phyloP scores from a whole-genome alignment of 2,888 invertebrate species.

The Patella pellucida region DNA sequence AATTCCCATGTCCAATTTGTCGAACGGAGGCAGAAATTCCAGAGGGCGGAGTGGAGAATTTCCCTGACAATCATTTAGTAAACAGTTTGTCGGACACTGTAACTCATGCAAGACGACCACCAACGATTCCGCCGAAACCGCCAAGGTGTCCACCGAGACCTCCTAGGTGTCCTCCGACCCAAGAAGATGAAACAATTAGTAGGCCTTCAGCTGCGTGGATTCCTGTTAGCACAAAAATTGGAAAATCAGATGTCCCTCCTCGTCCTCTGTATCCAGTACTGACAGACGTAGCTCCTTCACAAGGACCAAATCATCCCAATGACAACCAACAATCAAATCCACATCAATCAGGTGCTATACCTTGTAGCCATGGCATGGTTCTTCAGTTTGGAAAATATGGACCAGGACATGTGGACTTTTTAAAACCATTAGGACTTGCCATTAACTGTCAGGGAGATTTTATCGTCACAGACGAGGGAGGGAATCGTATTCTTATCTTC shows the following conservation, averaged over 20 bases:
- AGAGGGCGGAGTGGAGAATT: conserved; percentile 45
- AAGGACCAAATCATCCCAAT: too few species aligned
- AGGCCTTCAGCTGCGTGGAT: not conserved
- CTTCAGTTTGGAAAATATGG: conserved; percentile 58
- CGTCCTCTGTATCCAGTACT: not conserved
- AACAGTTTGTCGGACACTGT: conserved; percentile 56
- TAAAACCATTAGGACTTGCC: conserved; percentile 58
- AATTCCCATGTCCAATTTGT: conserved; percentile 63
- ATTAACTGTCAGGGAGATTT: conserved; percentile 54
- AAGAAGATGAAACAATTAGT: not conserved
- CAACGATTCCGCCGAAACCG: conserved; percentile 29
- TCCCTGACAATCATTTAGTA: conserved; percentile 60
- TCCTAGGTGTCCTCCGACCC: conserved; percentile 2
- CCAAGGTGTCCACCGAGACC: conserved; percentile 18
- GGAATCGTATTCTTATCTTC: conserved; percentile 58
- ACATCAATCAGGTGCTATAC: conserved; percentile 9
- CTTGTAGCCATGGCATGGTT: conserved; percentile 47
- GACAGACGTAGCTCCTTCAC: not conserved
- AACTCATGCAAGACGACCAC: conserved; percentile 30
- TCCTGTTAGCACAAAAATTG: not conserved
- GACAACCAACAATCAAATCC: too few species aligned
- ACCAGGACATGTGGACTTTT: conserved; percentile 47
- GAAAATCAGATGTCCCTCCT: not conserved
- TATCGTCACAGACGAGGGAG: conserved; percentile 55
- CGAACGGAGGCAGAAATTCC: conserved; percentile 48